Base-by-base conservation (phyloP, 2,113 vertebrate species). In the Calyptommatus sinebrachiatus region DNA sequence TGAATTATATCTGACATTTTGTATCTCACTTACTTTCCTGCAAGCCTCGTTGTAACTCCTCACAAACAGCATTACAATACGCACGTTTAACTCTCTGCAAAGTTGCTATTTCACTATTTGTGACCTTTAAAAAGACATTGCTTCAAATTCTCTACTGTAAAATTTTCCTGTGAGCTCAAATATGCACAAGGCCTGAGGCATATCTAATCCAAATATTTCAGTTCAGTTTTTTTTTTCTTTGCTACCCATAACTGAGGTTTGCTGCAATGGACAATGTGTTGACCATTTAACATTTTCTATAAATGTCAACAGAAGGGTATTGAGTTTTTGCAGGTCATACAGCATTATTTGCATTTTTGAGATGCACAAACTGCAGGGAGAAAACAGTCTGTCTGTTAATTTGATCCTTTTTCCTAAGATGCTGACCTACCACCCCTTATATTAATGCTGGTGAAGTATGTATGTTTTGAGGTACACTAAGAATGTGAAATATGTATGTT, bases 251-350 rank as follows among this genome's bases (percentile, higher is more conserved):
- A 89, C 88, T 89, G 84, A 84, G 76, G n/a, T 73, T 45, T 86
- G 53, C 66, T 85, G 73, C 76, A 66, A 28, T 72, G 53, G 86
- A 83, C 78, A 79, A 86, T 87, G 82, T 78, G 76, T 28, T 4
- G 72, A 83, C 76, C 84, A 90, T 91, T 86, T 87, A 88, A 88
- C 69, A 83, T 92, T 92, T 92, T 90, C 86, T 86, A 80, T 88
- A 91, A 92, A 92, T 92, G 85, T 86, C 90, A 91, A 62, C 4
- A 69, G 77, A 85, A 78, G 31, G 66, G 88, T 88, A 74, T 80
- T 88, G 77, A n/a, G 31, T 79, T 88, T 83, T 80, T 88, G 65
- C 26, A 68, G 79, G 63, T 82, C 46, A 4, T 65, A 66, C 75
- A 69, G 74, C 75, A 71, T 86, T 84, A 82, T 28, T 31, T 29